A percentile compares a stretch with the other conserved stretches of the same genome.
phyloP scores from a whole-genome alignment of 1,140 invertebrate genomes.

The Branchinecta lindahli region DNA sequence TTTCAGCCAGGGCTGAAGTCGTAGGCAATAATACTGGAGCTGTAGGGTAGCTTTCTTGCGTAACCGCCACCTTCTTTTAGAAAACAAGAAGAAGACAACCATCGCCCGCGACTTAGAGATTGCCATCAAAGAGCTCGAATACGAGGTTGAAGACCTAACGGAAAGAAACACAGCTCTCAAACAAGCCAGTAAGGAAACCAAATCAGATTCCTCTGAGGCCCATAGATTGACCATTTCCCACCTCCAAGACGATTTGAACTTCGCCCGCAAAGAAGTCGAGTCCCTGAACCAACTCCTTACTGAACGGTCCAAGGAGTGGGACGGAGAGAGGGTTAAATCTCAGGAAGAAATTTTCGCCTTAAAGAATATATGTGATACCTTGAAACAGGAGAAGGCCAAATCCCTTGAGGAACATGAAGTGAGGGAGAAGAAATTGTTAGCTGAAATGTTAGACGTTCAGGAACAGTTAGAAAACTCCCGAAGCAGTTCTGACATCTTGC shows the following conservation, averaged over 20 bases:
- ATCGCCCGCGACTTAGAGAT: neutral
- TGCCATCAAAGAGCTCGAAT: neutral
- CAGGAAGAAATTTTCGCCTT: neutral
- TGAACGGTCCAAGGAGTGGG: neutral
- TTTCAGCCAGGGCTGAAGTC: no score
- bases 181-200: neutral
- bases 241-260: neutral
- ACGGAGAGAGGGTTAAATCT: neutral
- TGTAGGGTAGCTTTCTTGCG: no score
- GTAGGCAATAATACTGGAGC: no score
- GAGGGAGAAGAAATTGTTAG: neutral
- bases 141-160: neutral
- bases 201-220: neutral
- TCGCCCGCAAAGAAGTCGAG: neutral
- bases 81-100: neutral
- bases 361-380: neutral
- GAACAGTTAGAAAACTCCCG: neutral
- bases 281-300: neutral
- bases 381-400: neutral
- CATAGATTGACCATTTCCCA: neutral
- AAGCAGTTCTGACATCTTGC: neutral
- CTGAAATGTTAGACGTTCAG: neutral
- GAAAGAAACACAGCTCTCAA: neutral
- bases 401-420: no score
- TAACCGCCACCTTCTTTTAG: neutral